Percentiles rank a stretch among this genome's conserved stretches.
These are phyloP conservation scores for Cinclus cinclus DNA, from an alignment of 2,113 vertebrate genomes.

Conservation along the genomic window DNA sequence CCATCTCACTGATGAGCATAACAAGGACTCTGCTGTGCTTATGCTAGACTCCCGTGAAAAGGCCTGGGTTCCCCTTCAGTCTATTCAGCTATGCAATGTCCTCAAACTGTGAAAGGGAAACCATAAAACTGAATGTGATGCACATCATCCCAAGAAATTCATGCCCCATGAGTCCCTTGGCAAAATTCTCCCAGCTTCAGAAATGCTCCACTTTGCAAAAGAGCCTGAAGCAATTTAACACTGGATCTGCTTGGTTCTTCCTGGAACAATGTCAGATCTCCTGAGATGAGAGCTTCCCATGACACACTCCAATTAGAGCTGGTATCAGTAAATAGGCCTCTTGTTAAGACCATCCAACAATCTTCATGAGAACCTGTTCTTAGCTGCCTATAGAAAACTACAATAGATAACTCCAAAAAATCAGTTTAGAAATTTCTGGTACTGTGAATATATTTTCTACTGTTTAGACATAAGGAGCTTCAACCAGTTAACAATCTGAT, in stretches of 20 bases:
- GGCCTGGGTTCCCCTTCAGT: not conserved
- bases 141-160: conserved; percentile 8
- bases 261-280: not conserved
- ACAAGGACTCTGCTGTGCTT: conserved; percentile 24
- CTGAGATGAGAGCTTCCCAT: not conserved
- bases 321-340: not conserved
- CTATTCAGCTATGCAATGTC: not conserved
- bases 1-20: conserved; percentile 51
- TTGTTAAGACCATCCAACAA: not conserved
- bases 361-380: not conserved
- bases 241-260: not conserved
- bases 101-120: conserved; percentile 13
- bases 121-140: conserved; percentile 52
- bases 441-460: not conserved
- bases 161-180: not conserved
- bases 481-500: not conserved
- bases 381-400: not conserved
- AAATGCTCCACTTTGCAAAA: not conserved
- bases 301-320: not conserved
- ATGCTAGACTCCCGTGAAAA: conserved; percentile 11
- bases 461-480: not conserved
- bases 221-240: not conserved
- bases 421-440: not conserved
- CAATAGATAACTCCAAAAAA: not conserved
- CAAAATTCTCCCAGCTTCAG: conserved; percentile 25